phyloP scores from a whole-genome alignment of 2,113 vertebrate species.

The Plotosus lineatus region DNA sequence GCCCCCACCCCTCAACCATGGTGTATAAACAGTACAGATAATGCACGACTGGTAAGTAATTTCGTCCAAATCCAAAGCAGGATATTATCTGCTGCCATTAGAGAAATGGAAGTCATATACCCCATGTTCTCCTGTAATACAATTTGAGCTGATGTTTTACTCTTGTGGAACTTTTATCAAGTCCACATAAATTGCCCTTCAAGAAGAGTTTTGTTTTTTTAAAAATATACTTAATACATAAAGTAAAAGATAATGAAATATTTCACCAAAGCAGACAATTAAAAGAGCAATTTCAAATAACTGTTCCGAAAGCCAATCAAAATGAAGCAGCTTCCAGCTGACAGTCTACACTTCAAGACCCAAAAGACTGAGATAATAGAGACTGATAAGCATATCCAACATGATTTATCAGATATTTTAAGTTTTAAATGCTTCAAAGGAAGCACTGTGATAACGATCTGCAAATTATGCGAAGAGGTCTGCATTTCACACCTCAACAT shows the following conservation, averaged over 20 bases:
- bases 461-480: constrained; percentile 7
- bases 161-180: neutral
- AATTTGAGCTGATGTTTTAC: neutral
- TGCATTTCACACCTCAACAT: neutral
- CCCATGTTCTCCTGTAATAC: neutral
- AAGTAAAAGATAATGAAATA: neutral
- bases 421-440: constrained; percentile 21
- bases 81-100: neutral
- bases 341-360: neutral
- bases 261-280: constrained; percentile 14
- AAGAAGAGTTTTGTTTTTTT: neutral
- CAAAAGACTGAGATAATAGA: neutral
- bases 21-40: neutral
- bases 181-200: neutral
- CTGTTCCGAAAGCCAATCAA: constrained; percentile 5
- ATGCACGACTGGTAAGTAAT: too few relatives aligned
- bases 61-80: neutral
- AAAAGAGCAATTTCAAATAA: constrained; percentile 20
- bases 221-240: neutral
- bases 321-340: constrained; percentile 2
- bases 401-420: constrained; percentile 10
- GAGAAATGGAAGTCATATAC: neutral
- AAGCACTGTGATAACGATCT: neutral
- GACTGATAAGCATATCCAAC: constrained; percentile 15
- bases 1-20: too few relatives aligned